phyloP scores from a whole-genome alignment of 2,113 vertebrate species.

The Deroptyus accipitrinus region DNA sequence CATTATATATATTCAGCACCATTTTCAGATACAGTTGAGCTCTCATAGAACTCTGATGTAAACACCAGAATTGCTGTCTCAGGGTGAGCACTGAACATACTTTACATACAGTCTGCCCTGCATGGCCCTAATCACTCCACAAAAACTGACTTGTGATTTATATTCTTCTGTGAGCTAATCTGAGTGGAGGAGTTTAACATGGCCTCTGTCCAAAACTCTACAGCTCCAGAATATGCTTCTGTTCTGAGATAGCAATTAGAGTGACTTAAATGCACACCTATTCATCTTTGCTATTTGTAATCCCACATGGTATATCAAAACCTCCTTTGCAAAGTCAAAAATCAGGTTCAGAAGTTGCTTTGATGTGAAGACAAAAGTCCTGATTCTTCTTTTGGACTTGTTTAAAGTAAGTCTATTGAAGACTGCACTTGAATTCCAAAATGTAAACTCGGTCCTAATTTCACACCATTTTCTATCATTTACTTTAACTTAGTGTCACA shows the following conservation, averaged over 20 bases:
- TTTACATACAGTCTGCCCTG: background rate
- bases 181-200: background rate
- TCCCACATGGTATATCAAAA: background rate
- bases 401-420: background rate
- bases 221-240: background rate
- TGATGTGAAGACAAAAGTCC: constrained; percentile 11
- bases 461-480: background rate
- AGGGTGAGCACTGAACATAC: accelerated
- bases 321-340: background rate
- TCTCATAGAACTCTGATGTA: background rate
- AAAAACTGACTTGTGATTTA: background rate
- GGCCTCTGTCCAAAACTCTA: background rate
- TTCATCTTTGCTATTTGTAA: background rate
- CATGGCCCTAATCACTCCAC: background rate
- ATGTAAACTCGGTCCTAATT: background rate
- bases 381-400: background rate
- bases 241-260: background rate
- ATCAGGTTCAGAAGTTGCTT: background rate
- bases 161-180: background rate
- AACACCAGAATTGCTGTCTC: background rate
- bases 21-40: background rate
- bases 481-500: background rate
- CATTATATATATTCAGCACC: background rate
- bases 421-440: background rate
- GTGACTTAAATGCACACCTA: background rate